Base-by-base conservation (phyloP, 2,797 vertebrate genomes). In the Chelon auratus region DNA sequence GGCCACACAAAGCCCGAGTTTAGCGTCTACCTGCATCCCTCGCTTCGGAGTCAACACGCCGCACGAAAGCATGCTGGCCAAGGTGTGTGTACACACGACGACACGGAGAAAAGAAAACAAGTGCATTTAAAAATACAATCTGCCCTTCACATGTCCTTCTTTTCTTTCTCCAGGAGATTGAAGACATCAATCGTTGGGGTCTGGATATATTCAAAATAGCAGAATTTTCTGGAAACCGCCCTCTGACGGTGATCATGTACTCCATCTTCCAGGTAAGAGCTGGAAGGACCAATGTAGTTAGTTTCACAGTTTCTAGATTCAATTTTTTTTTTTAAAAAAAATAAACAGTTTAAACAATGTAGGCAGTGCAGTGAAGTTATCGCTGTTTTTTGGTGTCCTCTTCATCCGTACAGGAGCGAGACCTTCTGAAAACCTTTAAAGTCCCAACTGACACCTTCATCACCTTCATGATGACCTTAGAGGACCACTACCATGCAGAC, bases 381-480 rank as follows among this genome's bases (percentile, higher is more conserved):
- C 48, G 15, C 55, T 59, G 9, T 56, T 48, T 2, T 48, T 26
- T 26, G 24, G 24, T 26, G 24, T 72, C 18, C n/a, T 45, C 13
- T 1, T 60, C 18, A 12, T n/a, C 20, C 17, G 39, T 0, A 7
- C 85, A 99, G 97, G 96, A 97, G 68, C 93, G 97, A 6, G 96
- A 98, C 74, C 93, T 99, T 79, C 88, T 99, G 72, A 98, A 97
- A 92, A 95, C 94, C 4, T 99, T 99, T 84, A 94, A 93, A 81
- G 97, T 99, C 86, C 97, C 96, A 0, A 77, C 20, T 0, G 94
- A 96, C 89, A 96, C 95, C 12, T 96, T 99, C 74, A 89, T 97
- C 87, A 97, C 96, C 62, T 97, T 96, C 89, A 94, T 98, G 94
- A 94, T 97, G 95, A 97, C 95, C 0, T 86, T 99, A 89, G 97